Percentiles rank a stretch among this genome's conserved stretches.
phyloP scores from a whole-genome alignment of 2,888 invertebrate species.

The Megaustenia siamemsis region DNA sequence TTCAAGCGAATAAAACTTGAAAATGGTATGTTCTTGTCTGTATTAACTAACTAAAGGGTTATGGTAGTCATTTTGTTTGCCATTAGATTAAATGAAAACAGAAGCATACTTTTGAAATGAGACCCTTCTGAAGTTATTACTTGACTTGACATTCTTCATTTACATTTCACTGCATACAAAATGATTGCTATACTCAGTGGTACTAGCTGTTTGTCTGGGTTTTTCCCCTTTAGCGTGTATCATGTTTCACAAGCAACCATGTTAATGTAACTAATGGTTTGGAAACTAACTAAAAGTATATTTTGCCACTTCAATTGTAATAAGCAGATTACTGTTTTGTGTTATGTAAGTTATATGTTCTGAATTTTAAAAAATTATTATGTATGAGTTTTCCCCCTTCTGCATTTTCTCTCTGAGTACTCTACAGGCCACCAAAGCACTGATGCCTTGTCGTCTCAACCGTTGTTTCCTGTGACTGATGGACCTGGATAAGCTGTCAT shows the following conservation, averaged over 20 bases:
- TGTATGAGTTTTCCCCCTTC: not conserved
- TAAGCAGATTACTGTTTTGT: not conserved
- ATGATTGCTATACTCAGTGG: conserved; percentile 43
- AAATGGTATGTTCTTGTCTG: conserved; percentile 35
- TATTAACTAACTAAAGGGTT: not conserved
- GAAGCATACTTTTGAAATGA: not conserved
- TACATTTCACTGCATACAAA: conserved; percentile 33
- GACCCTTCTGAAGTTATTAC: not conserved
- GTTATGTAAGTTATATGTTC: not conserved
- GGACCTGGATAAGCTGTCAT: conserved; percentile 6
- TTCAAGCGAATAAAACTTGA: conserved; percentile 44
- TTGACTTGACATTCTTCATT: not conserved
- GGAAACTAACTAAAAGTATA: not conserved
- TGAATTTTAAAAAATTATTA: not conserved
- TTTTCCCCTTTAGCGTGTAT: not conserved
- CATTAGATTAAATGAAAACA: not conserved
- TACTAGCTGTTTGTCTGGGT: not conserved
- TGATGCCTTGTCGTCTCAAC: conserved; percentile 4
- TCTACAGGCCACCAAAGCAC: not conserved
- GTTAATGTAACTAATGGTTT: not conserved
- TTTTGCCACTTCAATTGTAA: not conserved
- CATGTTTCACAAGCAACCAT: not conserved
- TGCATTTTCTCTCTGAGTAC: conserved; percentile 37
- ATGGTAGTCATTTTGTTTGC: conserved; percentile 53
- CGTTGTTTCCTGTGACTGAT: conserved; percentile 6